phyloP scores from a whole-genome alignment of 37 sponge, comb jelly and placozoan genomes.

The Agelas oroides region DNA sequence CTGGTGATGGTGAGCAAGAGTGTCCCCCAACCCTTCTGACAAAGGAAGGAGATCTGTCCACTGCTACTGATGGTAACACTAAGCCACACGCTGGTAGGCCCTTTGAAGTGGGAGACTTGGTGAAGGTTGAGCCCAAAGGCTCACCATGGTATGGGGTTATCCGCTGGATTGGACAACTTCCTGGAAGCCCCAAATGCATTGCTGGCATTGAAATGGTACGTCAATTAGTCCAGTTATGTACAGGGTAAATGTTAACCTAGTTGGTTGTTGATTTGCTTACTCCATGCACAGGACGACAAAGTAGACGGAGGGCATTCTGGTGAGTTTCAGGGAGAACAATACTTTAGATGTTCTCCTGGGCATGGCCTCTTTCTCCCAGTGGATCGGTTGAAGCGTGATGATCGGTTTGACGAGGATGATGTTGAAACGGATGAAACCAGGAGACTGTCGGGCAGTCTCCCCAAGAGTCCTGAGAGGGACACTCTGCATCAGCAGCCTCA shows the following conservation, averaged over 20 bases:
- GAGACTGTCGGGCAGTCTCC: too few species aligned
- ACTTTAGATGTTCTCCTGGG: constrained; percentile 21
- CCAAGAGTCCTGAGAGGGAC: too few species aligned
- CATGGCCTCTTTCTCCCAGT: constrained; percentile 25
- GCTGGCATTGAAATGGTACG: constrained; percentile 57
- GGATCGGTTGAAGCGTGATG: not conserved
- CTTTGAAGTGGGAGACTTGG: constrained; percentile 12
- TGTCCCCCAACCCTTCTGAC: not conserved
- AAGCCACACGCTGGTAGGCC: not conserved
- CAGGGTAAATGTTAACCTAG: too few species aligned
- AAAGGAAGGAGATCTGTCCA: too few species aligned
- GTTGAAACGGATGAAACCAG: constrained; percentile 6
- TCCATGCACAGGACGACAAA: constrained; percentile 1
- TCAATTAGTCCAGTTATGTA: too few species aligned
- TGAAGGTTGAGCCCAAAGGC: not conserved
- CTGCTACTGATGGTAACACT: too few species aligned
- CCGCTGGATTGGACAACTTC: constrained; percentile 25
- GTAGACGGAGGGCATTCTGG: constrained; percentile 25
- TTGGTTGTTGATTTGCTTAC: too few species aligned
- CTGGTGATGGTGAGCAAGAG: constrained; percentile 1
- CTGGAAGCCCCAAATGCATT: not conserved
- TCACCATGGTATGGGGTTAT: constrained; percentile 40
- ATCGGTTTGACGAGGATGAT: constrained; percentile 8
- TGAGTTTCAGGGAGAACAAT: not conserved
- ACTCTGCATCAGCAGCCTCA: too few species aligned